Evolutionary conservation across 1,140 invertebrate species (phyloP).

Genomic region (Planococcus citri): DNA sequence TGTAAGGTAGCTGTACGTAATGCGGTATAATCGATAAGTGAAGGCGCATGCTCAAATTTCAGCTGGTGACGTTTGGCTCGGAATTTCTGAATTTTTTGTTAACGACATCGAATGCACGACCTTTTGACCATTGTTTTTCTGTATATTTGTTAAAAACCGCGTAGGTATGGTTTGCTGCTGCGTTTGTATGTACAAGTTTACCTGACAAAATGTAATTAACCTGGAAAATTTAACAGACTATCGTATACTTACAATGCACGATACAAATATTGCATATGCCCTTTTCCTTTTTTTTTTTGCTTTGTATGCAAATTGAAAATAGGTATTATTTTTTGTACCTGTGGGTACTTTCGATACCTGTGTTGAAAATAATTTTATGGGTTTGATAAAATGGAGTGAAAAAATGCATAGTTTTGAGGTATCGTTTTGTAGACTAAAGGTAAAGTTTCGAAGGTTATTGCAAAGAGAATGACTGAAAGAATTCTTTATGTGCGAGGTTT

Average conservation of each 20-base stretch:
- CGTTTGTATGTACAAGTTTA: neutral
- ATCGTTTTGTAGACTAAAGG: too few relatives aligned
- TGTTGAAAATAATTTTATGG: too few relatives aligned
- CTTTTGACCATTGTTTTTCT: conserved; percentile 1
- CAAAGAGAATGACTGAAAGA: too few relatives aligned
- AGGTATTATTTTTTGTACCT: too few relatives aligned
- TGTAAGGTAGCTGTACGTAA: neutral
- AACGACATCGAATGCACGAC: neutral
- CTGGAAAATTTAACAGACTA: neutral
- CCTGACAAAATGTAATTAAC: conserved; percentile 1
- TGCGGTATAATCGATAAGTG: neutral
- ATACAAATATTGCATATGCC: neutral
- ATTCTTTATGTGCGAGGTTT: too few relatives aligned
- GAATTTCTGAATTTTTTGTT: neutral
- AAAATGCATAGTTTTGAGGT: too few relatives aligned
- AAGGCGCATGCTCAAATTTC: neutral
- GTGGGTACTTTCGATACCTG: too few relatives aligned
- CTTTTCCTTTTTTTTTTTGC: neutral
- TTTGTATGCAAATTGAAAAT: neutral
- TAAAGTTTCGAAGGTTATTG: too few relatives aligned
- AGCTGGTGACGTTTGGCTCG: neutral
- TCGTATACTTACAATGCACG: neutral
- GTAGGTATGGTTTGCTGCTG: neutral
- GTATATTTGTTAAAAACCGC: neutral
- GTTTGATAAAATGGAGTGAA: too few relatives aligned